Evolutionary conservation across 2,797 vertebrate species (phyloP).

Genomic region (Remorina albescens): DNA sequence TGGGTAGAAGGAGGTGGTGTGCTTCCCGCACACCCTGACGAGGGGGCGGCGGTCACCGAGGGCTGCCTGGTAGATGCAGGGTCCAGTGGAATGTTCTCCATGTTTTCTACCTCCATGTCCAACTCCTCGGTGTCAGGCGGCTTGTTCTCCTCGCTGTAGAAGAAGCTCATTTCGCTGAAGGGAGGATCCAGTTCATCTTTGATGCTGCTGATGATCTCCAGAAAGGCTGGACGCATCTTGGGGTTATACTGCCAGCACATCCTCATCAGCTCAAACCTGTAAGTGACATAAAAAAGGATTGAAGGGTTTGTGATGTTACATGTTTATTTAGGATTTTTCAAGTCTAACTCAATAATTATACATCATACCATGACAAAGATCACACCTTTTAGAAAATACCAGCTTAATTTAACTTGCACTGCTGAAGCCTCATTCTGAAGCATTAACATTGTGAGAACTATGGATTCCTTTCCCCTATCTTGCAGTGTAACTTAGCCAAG

Average conservation of each 20-base stretch:
- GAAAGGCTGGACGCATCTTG: slow-evolving; percentile 96
- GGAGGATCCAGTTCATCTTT: slow-evolving; percentile 94
- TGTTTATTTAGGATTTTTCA: neutral
- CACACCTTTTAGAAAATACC: neutral
- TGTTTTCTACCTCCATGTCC: slow-evolving; percentile 95
- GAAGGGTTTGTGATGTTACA: neutral
- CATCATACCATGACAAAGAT: neutral
- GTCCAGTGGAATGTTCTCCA: slow-evolving; percentile 98
- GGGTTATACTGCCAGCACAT: slow-evolving; percentile 99
- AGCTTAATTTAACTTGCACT: neutral
- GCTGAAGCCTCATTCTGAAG: neutral
- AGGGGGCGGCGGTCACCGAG: slow-evolving; percentile 57
- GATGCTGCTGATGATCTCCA: slow-evolving; percentile 97
- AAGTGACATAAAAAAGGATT: neutral
- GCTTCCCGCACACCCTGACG: slow-evolving; percentile 60
- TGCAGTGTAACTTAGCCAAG: neutral
- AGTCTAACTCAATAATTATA: neutral
- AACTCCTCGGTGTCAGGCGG: slow-evolving; percentile 95
- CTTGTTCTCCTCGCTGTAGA: slow-evolving; percentile 99
- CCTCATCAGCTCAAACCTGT: slow-evolving; percentile 97
- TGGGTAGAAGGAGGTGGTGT: slow-evolving; percentile 85
- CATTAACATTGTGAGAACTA: neutral
- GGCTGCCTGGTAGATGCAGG: slow-evolving; percentile 90
- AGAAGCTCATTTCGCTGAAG: slow-evolving; percentile 97
- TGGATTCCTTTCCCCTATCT: neutral